Evolutionary conservation across 2,797 vertebrate species (phyloP), one percentile per base, ranked within the genome.

Genomic region (Pseudomugil tenellus): DNA sequence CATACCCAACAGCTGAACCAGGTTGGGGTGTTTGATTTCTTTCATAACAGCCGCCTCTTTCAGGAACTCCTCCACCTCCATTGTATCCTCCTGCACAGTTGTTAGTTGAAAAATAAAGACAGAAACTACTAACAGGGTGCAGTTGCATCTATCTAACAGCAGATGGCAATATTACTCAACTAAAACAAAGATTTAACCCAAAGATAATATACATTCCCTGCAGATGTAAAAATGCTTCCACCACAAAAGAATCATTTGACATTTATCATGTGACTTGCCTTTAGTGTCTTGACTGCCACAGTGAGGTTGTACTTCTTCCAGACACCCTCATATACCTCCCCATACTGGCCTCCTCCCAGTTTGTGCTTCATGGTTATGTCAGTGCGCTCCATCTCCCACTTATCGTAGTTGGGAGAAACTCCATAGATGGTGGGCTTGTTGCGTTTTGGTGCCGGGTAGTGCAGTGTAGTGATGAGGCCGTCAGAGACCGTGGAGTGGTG

Each of bases 341-440:
- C 98, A 1, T 99, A 99, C 92, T 99, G 98, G n/a, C 98, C 98
- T 0, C 98, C 98, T 0, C 98, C 98, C 57, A 99, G 93, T 83
- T 98, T 98, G 94, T 99, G 97, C 83, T 97, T 98, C 97, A 99
- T 99, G 52, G 97, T 98, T 84, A 99, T 99, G 94, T 99, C 98
- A 0, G 98, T 99, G 84, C 98, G 94, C 89, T 99, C 97, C 79
- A 99, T 98, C 92, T 99, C 98, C 98, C 98, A 99, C 68, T 98
- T 98, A 89, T 99, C 98, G 0, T 99, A 98, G 94, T 97, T 98
- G 3, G 98, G 98, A 5, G 97, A 98, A 65, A 99, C 98, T 0
- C 98, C 97, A 0, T 99, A 99, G 83, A 99, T 95, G 0, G 98
- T 99, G 88, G 98, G 98, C 85, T 99, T 99, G 92, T 98, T 99